Conservation (phyloP, 2,888 invertebrate species). For the Cyaniris semiargus region DNA sequence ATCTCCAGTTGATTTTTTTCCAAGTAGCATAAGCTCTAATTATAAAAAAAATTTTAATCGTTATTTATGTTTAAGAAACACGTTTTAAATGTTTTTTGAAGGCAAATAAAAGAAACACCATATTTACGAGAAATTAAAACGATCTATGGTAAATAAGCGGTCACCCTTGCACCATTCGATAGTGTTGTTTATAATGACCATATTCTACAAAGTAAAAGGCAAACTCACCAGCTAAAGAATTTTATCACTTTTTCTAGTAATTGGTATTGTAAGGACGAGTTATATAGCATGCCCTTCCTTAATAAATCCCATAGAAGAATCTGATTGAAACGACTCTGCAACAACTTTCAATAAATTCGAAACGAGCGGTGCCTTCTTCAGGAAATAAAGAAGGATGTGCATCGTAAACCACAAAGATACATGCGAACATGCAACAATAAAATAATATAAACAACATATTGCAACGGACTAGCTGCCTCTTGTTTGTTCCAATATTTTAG, state of each 20-base stretch:
- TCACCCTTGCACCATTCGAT: not conserved
- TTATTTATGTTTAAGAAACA: too few relatives aligned
- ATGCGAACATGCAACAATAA: constrained; percentile 63
- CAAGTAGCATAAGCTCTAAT: not conserved
- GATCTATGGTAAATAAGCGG: not conserved
- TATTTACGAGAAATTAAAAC: not conserved
- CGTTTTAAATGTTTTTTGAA: too few relatives aligned
- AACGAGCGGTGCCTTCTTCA: constrained; percentile 46
- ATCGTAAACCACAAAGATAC: constrained; percentile 71
- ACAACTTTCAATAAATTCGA: constrained; percentile 54
- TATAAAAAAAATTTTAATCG: too few relatives aligned
- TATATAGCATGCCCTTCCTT: constrained; percentile 1
- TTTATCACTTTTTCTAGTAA: constrained; percentile 11
- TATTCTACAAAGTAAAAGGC: not conserved
- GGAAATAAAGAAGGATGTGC: constrained; percentile 66
- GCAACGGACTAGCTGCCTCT: constrained; percentile 51
- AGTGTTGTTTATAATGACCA: not conserved
- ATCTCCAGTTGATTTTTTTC: too few relatives aligned
- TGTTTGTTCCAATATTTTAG: constrained; percentile 21
- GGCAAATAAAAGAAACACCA: too few relatives aligned
- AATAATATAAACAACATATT: constrained; percentile 61
- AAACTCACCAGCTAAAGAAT: not conserved
- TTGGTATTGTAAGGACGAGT: constrained; percentile 16
- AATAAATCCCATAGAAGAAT: constrained; percentile 33
- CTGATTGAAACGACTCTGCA: constrained; percentile 35